A percentile compares a stretch with the other conserved stretches of the same genome.
phyloP scores from a whole-genome alignment of 2,113 vertebrate genomes.

The Mixornis gularis region DNA sequence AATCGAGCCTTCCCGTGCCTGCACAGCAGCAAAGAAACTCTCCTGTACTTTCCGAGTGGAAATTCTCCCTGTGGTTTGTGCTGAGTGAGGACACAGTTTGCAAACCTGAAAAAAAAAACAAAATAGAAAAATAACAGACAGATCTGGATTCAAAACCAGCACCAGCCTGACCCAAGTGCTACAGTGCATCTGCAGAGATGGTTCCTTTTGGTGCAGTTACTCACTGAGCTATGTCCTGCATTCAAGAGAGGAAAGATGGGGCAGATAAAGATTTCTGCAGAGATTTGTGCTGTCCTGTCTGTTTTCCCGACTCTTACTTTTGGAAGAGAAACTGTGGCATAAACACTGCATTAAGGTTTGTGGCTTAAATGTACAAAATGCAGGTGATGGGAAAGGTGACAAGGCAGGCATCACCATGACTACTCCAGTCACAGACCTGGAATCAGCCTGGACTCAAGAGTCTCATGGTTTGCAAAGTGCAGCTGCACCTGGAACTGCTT shows the following conservation, averaged over 20 bases:
- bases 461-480: background rate
- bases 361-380: background rate
- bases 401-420: background rate
- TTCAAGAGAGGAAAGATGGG: background rate
- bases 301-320: background rate
- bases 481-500: background rate
- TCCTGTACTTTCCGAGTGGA: constrained; percentile 39
- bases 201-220: background rate
- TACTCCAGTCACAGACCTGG: background rate
- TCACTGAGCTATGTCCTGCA: background rate
- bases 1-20: background rate
- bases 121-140: background rate
- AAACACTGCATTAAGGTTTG: background rate
- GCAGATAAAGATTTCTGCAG: background rate
- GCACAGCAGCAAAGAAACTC: background rate
- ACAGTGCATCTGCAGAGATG: background rate
- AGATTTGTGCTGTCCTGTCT: background rate
- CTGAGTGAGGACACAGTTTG: constrained; percentile 23
- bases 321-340: background rate
- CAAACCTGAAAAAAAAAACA: background rate
- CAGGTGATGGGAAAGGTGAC: background rate
- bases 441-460: background rate
- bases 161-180: accelerated
- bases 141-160: background rate
- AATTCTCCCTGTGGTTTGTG: constrained; percentile 42